Conservation (phyloP, 2,888 invertebrate genomes). For the Zygothrica quintamaculata region DNA sequence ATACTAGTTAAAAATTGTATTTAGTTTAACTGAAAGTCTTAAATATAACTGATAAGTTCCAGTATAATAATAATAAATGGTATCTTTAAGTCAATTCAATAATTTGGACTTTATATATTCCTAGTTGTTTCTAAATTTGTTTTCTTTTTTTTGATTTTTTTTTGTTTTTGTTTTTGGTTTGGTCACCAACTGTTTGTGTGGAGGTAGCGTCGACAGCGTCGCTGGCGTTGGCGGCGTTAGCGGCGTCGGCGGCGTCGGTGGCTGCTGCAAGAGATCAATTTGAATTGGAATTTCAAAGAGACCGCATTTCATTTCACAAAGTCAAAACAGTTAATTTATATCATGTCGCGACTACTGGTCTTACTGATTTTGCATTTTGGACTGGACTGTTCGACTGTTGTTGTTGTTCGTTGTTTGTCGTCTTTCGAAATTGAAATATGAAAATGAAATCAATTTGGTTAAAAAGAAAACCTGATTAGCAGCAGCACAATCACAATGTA, state of each 20-base stretch:
- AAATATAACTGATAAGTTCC: too few relatives aligned
- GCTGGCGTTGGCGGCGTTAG: neutral
- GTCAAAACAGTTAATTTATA: constrained; percentile 84
- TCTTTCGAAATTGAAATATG: constrained; percentile 80
- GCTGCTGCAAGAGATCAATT: constrained; percentile 53
- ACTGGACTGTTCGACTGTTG: constrained; percentile 24
- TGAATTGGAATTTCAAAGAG: constrained; percentile 76
- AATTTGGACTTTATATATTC: too few relatives aligned
- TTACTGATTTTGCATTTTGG: constrained; percentile 83
- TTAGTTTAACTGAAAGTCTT: too few relatives aligned
- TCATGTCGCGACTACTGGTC: constrained; percentile 84
- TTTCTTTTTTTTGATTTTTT: constrained; percentile 4
- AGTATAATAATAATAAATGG: too few relatives aligned
- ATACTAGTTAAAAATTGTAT: too few relatives aligned
- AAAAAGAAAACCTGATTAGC: constrained; percentile 75
- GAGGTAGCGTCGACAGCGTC: neutral
- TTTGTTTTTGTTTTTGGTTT: constrained; percentile 10
- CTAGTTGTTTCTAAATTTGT: neutral
- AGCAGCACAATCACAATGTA: constrained; percentile 61
- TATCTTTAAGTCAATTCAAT: constrained; percentile 22
- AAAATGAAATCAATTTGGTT: constrained; percentile 76
- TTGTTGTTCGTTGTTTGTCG: constrained; percentile 30
- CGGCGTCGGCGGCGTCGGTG: neutral
- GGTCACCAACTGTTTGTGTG: constrained; percentile 44
- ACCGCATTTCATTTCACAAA: constrained; percentile 80